Conservation (phyloP, 2,888 invertebrate species). For the Leucophenga montana region DNA sequence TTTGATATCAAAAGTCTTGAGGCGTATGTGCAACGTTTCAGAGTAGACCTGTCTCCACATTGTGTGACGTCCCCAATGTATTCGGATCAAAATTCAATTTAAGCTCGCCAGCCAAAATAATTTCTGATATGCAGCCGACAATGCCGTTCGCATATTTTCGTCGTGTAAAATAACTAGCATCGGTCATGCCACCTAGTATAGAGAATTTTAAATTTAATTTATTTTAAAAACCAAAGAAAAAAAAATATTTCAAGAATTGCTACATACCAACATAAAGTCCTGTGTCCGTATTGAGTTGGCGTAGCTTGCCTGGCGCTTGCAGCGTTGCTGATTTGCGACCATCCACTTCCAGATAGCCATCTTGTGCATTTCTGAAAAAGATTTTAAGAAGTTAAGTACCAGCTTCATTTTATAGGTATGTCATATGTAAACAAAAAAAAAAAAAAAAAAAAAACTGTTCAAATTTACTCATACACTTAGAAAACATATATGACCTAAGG, state of each 20-base stretch:
- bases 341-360: slow-evolving; percentile 91
- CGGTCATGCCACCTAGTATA: slow-evolving; percentile 84
- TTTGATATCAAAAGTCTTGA: slow-evolving; percentile 68
- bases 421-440: not conserved
- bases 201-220: not conserved
- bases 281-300: slow-evolving; percentile 89
- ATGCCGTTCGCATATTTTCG: slow-evolving; percentile 84
- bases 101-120: slow-evolving; percentile 86
- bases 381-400: not conserved
- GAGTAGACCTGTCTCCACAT: slow-evolving; percentile 73
- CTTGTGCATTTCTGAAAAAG: slow-evolving; percentile 83
- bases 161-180: slow-evolving; percentile 81
- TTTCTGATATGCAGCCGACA: slow-evolving; percentile 87
- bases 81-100: slow-evolving; percentile 78
- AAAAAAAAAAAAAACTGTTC: slow-evolving; percentile 27
- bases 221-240: not conserved
- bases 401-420: too few species aligned
- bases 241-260: not conserved
- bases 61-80: slow-evolving; percentile 72
- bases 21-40: slow-evolving; percentile 68
- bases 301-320: slow-evolving; percentile 87
- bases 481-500: too few species aligned
- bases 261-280: slow-evolving; percentile 89
- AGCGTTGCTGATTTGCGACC: slow-evolving; percentile 86
- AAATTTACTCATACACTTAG: too few species aligned